Percentiles rank a stretch among this genome's conserved stretches.
Conservation (phyloP, 2,797 vertebrate species). For the Falco columbarius region DNA sequence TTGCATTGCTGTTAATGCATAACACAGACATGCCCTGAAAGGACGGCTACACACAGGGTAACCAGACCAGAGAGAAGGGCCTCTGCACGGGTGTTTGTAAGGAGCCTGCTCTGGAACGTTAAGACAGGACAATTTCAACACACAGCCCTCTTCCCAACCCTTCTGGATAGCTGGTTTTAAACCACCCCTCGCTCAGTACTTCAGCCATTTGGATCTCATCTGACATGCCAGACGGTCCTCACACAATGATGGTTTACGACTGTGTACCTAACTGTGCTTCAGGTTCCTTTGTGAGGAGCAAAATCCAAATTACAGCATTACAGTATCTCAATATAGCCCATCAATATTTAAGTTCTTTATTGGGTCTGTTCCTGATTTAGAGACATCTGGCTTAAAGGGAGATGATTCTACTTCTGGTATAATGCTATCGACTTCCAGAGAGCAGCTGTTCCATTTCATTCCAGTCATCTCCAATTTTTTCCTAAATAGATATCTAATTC, state of each 20-base stretch:
- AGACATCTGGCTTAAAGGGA: slow-evolving; percentile 1
- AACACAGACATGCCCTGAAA: not conserved
- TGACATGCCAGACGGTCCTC: not conserved
- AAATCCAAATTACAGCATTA: not conserved
- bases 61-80: not conserved
- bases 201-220: not conserved
- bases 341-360: slow-evolving; percentile 4
- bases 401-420: not conserved
- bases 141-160: not conserved
- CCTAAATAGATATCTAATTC: not conserved
- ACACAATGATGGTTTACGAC: not conserved
- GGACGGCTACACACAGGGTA: not conserved
- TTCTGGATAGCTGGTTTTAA: not conserved
- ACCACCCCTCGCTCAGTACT: not conserved
- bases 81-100: not conserved
- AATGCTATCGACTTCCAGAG: not conserved
- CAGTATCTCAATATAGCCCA: not conserved
- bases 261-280: not conserved
- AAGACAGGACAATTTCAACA: not conserved
- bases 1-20: not conserved
- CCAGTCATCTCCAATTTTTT: not conserved
- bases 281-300: not conserved
- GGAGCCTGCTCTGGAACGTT: not conserved
- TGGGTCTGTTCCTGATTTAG: slow-evolving; percentile 11
- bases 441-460: slow-evolving; percentile 9